Evolutionary conservation across 2,797 vertebrate genomes (phyloP).

Genomic region (Thripadectes ignobilis): DNA sequence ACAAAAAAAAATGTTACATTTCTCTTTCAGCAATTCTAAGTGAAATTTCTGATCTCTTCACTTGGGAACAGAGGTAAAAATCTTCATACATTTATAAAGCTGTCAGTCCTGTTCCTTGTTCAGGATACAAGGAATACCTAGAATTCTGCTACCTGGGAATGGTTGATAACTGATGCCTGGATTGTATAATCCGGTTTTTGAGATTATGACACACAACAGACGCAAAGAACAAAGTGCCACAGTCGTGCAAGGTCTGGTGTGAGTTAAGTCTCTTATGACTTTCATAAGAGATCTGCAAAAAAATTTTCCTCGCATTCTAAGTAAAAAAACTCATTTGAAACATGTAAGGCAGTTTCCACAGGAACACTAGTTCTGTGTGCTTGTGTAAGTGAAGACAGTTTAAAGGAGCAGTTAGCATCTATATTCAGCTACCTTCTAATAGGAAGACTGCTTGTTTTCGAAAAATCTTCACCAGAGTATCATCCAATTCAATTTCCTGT

Average conservation of each 20-base stretch:
- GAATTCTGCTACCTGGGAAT: background rate
- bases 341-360: background rate
- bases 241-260: background rate
- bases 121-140: background rate
- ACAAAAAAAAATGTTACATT: background rate
- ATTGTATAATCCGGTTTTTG: background rate
- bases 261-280: background rate
- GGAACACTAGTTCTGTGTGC: background rate
- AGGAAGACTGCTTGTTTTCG: constrained; percentile 92
- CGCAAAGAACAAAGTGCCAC: background rate
- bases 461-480: constrained; percentile 91
- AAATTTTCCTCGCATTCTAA: background rate
- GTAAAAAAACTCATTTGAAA: background rate
- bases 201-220: background rate
- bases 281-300: background rate
- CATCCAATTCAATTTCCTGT: constrained; percentile 89
- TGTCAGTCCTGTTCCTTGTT: background rate
- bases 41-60: background rate
- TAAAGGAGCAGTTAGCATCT: constrained; percentile 32
- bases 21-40: background rate
- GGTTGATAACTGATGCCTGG: background rate
- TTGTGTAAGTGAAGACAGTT: background rate
- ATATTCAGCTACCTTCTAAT: constrained; percentile 86
- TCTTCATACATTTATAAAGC: background rate
- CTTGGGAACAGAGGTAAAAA: background rate